Evolutionary conservation across 2,113 vertebrate genomes (phyloP).

Genomic region (Hipposideros armiger): DNA sequence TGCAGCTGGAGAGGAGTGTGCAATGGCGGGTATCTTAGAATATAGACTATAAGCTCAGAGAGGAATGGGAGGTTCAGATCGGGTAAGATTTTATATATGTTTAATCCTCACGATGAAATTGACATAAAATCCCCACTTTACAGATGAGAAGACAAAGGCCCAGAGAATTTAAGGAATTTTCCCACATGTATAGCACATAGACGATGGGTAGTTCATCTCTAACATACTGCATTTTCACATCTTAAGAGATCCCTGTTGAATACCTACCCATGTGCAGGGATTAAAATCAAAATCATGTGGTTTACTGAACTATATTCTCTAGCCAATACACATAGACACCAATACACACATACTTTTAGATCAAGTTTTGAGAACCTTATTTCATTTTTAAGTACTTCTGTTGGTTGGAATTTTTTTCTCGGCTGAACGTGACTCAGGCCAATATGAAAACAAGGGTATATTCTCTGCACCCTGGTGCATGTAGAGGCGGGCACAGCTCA

Average conservation of each 20-base stretch:
- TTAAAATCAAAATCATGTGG: neutral
- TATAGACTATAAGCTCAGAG: neutral
- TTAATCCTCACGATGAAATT: neutral
- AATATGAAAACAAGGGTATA: neutral
- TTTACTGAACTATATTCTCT: neutral
- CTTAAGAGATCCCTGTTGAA: neutral
- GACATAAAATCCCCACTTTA: neutral
- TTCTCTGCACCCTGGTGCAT: neutral
- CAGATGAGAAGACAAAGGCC: neutral
- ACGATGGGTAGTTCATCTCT: neutral
- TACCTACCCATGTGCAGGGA: neutral
- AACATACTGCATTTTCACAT: neutral
- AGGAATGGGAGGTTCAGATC: neutral
- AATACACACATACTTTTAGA: neutral
- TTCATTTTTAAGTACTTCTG: conserved; percentile 5
- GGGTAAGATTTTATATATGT: neutral
- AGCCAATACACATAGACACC: neutral
- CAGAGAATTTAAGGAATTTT: neutral
- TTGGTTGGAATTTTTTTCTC: neutral
- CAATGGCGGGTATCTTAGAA: neutral
- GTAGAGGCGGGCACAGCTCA: neutral
- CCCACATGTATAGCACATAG: neutral
- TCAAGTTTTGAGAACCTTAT: neutral
- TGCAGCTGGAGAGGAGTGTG: neutral
- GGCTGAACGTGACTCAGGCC: neutral